phyloP scores from a whole-genome alignment of 1,140 invertebrate genomes.

The Aphelinus atriplicis region DNA sequence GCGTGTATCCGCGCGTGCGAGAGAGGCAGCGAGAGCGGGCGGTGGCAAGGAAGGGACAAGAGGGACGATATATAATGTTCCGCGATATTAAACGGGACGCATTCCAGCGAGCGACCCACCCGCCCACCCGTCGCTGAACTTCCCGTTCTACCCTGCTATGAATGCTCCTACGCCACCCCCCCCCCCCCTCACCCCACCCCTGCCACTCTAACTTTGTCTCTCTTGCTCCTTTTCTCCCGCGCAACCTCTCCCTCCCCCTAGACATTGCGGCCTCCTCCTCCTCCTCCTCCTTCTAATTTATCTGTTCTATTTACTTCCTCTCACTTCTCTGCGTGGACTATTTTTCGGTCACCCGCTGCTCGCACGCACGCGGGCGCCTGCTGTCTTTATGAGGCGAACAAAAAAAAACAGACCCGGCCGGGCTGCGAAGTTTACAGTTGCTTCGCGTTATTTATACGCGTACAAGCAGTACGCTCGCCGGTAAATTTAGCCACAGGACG shows the following conservation, averaged over 20 bases:
- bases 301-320: constrained; percentile 32
- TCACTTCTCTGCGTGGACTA: constrained; percentile 15
- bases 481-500: no score
- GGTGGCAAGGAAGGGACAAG: constrained; percentile 56
- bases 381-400: no score
- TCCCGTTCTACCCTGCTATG: constrained; percentile 48
- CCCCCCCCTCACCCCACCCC: constrained; percentile 12
- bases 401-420: no score
- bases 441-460: no score
- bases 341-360: constrained; percentile 3
- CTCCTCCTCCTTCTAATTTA: constrained; percentile 31
- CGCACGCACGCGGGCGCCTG: no score
- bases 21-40: constrained; percentile 31
- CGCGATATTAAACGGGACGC: constrained; percentile 67
- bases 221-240: constrained; percentile 30
- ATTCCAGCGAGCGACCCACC: constrained; percentile 56
- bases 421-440: no score
- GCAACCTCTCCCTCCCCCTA: constrained; percentile 28
- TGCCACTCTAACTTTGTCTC: no score
- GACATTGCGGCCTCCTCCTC: background rate
- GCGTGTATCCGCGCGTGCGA: constrained; percentile 25
- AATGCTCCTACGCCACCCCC: constrained; percentile 58
- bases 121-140: no score
- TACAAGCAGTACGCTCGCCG: no score
- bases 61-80: constrained; percentile 67